phyloP scores from a whole-genome alignment of 2,797 vertebrate species.

The Onychomys leucogaster region DNA sequence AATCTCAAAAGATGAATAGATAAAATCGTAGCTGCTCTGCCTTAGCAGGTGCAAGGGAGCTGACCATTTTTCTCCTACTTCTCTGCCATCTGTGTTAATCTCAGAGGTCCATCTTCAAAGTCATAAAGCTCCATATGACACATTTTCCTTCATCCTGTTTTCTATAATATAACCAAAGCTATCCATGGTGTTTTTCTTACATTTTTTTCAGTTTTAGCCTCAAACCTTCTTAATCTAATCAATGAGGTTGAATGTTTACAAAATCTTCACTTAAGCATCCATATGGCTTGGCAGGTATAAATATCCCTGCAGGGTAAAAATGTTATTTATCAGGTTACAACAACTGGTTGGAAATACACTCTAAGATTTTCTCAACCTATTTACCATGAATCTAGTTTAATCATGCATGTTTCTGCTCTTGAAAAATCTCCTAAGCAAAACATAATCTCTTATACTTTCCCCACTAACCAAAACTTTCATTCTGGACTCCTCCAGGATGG shows the following conservation, averaged over 20 bases:
- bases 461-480: slow-evolving; percentile 22
- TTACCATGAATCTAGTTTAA: slow-evolving; percentile 34
- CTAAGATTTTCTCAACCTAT: slow-evolving; percentile 12
- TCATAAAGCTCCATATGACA: not conserved
- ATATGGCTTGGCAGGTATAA: slow-evolving; percentile 52
- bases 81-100: slow-evolving; percentile 28
- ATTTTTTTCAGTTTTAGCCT: slow-evolving; percentile 46
- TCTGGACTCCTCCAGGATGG: not conserved
- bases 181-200: not conserved
- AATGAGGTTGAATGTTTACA: not conserved
- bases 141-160: slow-evolving; percentile 30
- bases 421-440: slow-evolving; percentile 44
- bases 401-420: slow-evolving; percentile 30
- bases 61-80: not conserved
- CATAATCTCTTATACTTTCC: slow-evolving; percentile 32
- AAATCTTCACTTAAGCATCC: slow-evolving; percentile 42
- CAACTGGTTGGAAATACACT: slow-evolving; percentile 35
- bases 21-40: slow-evolving; percentile 45
- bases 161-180: not conserved
- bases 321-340: slow-evolving; percentile 13
- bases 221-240: slow-evolving; percentile 17
- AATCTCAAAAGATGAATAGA: slow-evolving; percentile 31
- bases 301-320: slow-evolving; percentile 20
- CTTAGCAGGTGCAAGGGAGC: not conserved
- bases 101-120: slow-evolving; percentile 42